Evolutionary conservation across 2,888 invertebrate species (phyloP).

Genomic region (Dryobotodes eremita): DNA sequence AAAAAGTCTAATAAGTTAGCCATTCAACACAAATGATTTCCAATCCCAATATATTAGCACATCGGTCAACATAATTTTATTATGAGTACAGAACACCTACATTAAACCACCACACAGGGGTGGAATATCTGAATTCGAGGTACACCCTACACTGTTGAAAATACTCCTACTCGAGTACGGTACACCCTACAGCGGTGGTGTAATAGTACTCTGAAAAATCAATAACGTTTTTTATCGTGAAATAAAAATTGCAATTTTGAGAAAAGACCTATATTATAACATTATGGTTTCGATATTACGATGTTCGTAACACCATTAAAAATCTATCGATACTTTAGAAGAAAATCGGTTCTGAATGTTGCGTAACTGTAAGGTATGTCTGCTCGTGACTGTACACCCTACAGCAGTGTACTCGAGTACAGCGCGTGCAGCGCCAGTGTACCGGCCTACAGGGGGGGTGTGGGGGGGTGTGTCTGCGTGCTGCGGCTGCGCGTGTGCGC

Average conservation of each 20-base stretch:
- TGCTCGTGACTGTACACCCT: neutral
- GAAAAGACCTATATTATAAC: too few species aligned
- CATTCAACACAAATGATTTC: conserved; percentile 1
- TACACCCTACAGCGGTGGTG: too few species aligned
- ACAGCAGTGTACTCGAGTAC: neutral
- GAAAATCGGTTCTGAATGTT: too few species aligned
- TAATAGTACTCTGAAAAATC: neutral
- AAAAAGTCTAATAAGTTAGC: neutral
- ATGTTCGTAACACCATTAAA: too few species aligned
- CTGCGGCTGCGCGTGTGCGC: conserved; percentile 72
- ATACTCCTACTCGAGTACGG: neutral
- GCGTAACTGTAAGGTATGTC: too few species aligned
- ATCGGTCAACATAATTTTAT: conserved; percentile 17
- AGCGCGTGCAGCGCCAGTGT: neutral
- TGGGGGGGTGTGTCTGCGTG: conserved; percentile 13
- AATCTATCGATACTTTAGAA: too few species aligned
- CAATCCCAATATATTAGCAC: neutral
- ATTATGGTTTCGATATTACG: too few species aligned
- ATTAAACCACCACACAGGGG: neutral
- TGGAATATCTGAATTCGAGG: neutral
- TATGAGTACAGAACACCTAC: neutral
- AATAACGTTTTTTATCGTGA: too few species aligned
- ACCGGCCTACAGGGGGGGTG: neutral
- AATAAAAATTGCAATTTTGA: too few species aligned
- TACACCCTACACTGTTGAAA: neutral